Evolutionary conservation across 2,113 vertebrate species (phyloP), one percentile per base, ranked within the genome.

Genomic region (Mungos mungo): DNA sequence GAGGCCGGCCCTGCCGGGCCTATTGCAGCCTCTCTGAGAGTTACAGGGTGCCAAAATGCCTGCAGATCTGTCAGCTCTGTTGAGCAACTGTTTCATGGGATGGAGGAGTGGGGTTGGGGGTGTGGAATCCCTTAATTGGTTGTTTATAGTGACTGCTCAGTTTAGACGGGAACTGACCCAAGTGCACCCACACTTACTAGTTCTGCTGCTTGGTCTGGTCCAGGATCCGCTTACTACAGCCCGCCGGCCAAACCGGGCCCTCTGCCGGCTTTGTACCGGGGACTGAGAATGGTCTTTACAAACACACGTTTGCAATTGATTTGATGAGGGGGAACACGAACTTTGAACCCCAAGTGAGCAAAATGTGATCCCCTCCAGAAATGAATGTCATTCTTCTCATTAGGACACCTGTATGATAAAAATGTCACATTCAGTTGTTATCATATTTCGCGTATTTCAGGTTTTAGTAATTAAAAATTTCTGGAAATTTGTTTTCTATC

Each of bases 1-100:
- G 63, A 85, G 65, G 95, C 80, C 76, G 86, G 88, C 88, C 66
- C 96, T 63, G 93, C 77, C 90, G 60, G 93, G 50, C 90, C 93
- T 95, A 66, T 71, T 41, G 12, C 68, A 63, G 92, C 82, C 84
- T 96, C 18, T 7, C 68, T 0, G 29, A 92, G 89, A 83, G 79
- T 60, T 66, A 69, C 68, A 23, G 60, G 57, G 79, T 77, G 95
- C 96, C 95, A 93, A 66, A 16, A 88, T 21, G 95, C 90, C 66
- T 95, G 85, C 84, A 76, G 35, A 96, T 88, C 95, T 91, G 88
- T 97, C 97, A 95, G 0, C 96, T 96, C 76, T 29, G 41, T 52
- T 33, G 90, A 98, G 76, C 97, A 97, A 88, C 95, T 98, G 97
- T 96, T 97, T 81, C 60, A 13, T 18, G 21, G 54, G 47, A 25